Percentiles rank a stretch among this genome's conserved stretches.
Conservation (phyloP, 2,888 invertebrate genomes). For the Spicauda simplicius region DNA sequence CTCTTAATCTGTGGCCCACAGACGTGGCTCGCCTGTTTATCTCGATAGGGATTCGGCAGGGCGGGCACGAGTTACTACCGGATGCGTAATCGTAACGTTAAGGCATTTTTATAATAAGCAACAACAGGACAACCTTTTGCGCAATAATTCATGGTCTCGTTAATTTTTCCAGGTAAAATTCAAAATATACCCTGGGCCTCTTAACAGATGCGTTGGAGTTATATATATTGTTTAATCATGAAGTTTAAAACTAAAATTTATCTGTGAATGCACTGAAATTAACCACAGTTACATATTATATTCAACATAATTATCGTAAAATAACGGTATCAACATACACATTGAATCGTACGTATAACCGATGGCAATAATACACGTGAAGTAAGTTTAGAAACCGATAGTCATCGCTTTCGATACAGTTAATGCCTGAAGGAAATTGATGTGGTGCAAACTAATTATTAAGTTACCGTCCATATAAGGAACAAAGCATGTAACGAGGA, state of each 20-base stretch:
- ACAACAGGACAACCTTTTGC: not conserved
- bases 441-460: conserved; percentile 74
- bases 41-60: conserved; percentile 57
- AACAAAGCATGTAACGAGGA: conserved; percentile 57
- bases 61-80: conserved; percentile 28
- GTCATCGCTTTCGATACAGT: not conserved
- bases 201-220: not conserved
- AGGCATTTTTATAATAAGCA: not conserved
- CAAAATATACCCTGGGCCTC: not conserved
- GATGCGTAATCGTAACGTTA: conserved; percentile 23
- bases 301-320: too few relatives aligned
- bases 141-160: not conserved
- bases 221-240: too few relatives aligned
- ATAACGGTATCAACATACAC: not conserved
- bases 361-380: not conserved
- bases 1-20: conserved; percentile 68
- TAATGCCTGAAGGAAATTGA: conserved; percentile 53
- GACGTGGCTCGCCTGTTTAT: conserved; percentile 62
- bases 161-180: not conserved
- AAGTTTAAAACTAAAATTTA: too few relatives aligned
- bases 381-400: not conserved
- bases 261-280: not conserved
- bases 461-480: conserved; percentile 64
- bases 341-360: not conserved
- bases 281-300: too few relatives aligned